Conservation (phyloP, 2,113 vertebrate genomes). For the Cyphomyrus plagiostoma region DNA sequence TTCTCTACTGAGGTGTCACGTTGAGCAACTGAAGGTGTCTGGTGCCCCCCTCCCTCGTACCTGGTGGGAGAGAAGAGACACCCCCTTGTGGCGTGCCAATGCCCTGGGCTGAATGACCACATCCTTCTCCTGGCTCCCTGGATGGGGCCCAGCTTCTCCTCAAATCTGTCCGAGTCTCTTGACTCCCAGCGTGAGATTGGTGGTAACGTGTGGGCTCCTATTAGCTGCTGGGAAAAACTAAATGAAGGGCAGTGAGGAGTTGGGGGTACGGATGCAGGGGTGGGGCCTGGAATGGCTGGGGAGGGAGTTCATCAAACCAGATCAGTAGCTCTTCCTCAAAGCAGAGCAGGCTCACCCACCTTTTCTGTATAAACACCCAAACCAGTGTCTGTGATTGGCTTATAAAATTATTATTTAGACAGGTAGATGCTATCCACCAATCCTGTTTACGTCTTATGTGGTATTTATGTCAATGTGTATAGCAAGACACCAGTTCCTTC, state of each 20-base stretch:
- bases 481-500: background rate
- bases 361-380: background rate
- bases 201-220: conserved; percentile 27
- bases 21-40: background rate
- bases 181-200: conserved; percentile 33
- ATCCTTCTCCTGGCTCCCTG: background rate
- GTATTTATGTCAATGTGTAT: background rate
- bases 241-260: background rate
- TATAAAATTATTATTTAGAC: background rate
- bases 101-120: background rate
- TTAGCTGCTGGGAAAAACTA: background rate
- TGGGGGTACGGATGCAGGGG: background rate
- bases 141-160: background rate
- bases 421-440: background rate
- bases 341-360: background rate
- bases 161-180: conserved; percentile 26
- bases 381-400: background rate
- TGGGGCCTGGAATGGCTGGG: background rate
- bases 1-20: background rate
- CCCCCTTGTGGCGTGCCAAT: background rate
- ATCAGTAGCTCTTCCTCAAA: background rate
- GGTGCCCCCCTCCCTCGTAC: background rate
- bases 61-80: background rate
- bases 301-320: background rate
- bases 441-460: background rate